Evolutionary conservation across 2,113 vertebrate genomes (phyloP).

Genomic region (Tylochromis polylepis): DNA sequence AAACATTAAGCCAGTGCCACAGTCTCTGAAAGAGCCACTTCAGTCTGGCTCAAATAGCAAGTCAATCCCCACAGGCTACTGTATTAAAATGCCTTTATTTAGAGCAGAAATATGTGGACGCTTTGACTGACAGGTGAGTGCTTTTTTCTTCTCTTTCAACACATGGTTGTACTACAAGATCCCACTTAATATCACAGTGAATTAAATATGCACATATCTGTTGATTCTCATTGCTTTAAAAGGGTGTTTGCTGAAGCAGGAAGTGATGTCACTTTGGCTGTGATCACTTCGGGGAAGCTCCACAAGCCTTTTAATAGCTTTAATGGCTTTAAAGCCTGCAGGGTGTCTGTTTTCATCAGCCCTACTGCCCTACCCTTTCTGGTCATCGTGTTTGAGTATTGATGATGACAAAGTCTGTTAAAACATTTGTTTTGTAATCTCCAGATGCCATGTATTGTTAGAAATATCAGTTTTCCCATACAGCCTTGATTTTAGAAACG

Average conservation of each 20-base stretch:
- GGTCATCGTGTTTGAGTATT: background rate
- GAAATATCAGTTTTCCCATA: background rate
- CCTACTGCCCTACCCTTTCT: background rate
- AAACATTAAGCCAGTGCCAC: background rate
- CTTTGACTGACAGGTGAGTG: background rate
- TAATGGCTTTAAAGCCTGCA: background rate
- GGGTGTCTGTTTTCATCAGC: background rate
- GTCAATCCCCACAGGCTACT: background rate
- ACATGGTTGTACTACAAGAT: background rate
- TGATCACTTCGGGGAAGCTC: background rate
- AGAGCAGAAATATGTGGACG: background rate
- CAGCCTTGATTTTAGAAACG: background rate
- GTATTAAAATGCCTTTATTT: background rate
- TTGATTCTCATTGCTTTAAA: background rate
- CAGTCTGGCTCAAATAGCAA: background rate
- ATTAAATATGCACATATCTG: background rate
- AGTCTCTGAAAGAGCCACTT: background rate
- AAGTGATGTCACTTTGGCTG: background rate
- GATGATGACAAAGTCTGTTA: rapidly evolving
- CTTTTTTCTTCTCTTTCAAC: background rate
- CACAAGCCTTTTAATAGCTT: background rate
- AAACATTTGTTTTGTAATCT: background rate
- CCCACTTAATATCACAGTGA: background rate
- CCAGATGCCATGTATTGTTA: background rate
- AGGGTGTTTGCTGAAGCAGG: background rate